Conservation (phyloP, 2,113 vertebrate species). For the Junco hyemalis region DNA sequence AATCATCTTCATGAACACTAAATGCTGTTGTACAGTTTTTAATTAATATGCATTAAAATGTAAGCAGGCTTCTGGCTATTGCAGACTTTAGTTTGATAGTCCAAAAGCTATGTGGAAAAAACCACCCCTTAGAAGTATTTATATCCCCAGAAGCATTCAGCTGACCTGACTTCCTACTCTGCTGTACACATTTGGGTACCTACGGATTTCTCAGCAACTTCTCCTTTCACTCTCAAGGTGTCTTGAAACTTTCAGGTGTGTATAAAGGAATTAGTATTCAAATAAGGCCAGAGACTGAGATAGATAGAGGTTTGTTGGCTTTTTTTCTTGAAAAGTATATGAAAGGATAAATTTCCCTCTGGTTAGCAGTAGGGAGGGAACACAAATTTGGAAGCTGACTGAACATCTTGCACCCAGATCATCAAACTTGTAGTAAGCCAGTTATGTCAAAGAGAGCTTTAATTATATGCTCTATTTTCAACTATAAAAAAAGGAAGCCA, state of each 20-base stretch:
- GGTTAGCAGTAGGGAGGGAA: background rate
- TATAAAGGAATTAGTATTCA: background rate
- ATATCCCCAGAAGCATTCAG: constrained; percentile 9
- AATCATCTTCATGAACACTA: constrained; percentile 69
- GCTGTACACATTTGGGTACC: background rate
- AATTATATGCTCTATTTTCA: background rate
- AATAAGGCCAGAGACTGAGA: background rate
- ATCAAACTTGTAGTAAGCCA: background rate
- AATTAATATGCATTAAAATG: constrained; percentile 60
- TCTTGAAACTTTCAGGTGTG: background rate
- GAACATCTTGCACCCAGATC: background rate
- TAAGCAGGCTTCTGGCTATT: constrained; percentile 66
- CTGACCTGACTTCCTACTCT: background rate
- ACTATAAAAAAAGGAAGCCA: background rate
- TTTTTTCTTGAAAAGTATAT: background rate
- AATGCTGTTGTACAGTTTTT: constrained; percentile 68
- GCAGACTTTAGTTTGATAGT: constrained; percentile 63
- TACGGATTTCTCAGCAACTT: background rate
- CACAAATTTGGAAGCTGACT: background rate
- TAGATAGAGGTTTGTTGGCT: background rate
- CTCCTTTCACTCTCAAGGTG: background rate
- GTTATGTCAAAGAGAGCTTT: background rate
- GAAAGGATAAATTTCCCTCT: background rate
- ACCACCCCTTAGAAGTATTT: background rate
- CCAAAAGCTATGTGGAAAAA: constrained; percentile 21